Evolutionary conservation across 37 sponge, comb jelly and placozoan genomes (phyloP).

Genomic region (Cladorhizidae sp.): DNA sequence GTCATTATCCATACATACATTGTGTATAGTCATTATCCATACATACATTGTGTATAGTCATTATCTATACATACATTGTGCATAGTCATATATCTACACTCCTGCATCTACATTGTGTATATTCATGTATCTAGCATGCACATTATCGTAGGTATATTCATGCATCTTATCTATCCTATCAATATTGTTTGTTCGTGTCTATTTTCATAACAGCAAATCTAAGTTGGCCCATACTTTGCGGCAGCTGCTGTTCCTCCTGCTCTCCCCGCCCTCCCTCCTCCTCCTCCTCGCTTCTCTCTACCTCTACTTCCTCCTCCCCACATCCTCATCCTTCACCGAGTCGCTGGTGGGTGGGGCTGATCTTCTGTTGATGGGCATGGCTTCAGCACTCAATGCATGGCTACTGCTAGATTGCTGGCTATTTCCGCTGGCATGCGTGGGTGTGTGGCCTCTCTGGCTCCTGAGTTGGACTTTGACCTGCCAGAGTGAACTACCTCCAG

Average conservation of each 20-base stretch:
- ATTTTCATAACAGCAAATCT: not conserved
- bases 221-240: not conserved
- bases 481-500: not conserved
- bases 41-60: too few species aligned
- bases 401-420: slow-evolving; percentile 39
- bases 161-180: too few species aligned
- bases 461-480: slow-evolving; percentile 44
- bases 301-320: slow-evolving; percentile 16
- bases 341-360: not conserved
- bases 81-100: too few species aligned
- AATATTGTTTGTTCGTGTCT: not conserved
- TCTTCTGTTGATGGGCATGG: slow-evolving; percentile 14
- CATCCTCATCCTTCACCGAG: slow-evolving; percentile 5
- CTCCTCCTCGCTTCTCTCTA: slow-evolving; percentile 8
- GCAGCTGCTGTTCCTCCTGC: slow-evolving; percentile 9
- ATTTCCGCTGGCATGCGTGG: slow-evolving; percentile 30
- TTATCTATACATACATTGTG: too few species aligned
- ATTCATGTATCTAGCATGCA: too few species aligned
- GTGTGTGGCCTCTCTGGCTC: slow-evolving; percentile 73
- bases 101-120: too few species aligned
- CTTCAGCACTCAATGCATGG: slow-evolving; percentile 30
- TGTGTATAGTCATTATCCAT: too few species aligned
- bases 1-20: too few species aligned
- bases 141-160: too few species aligned
- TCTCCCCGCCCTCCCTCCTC: slow-evolving; percentile 15